Percentiles rank a stretch among this genome's conserved stretches.
Conservation (phyloP, 1,140 invertebrate species). For the Papilio glaucus region DNA sequence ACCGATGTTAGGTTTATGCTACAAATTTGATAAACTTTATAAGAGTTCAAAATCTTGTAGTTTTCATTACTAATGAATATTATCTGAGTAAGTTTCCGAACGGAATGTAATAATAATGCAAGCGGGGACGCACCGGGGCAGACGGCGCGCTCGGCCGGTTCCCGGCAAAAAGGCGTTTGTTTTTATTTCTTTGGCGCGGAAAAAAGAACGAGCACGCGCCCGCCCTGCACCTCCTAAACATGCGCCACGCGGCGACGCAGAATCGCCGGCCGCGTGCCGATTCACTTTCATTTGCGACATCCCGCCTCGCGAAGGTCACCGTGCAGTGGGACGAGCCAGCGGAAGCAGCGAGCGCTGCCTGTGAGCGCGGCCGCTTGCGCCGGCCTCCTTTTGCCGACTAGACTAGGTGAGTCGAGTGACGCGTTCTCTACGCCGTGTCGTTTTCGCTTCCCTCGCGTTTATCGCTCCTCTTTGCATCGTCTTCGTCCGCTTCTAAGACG, state of each 20-base stretch:
- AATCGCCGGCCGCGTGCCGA: slow-evolving; percentile 73
- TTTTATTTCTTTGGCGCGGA: slow-evolving; percentile 81
- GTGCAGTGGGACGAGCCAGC: slow-evolving; percentile 54
- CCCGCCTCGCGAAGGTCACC: slow-evolving; percentile 81
- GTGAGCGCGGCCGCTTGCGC: slow-evolving; percentile 60
- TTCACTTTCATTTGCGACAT: slow-evolving; percentile 84
- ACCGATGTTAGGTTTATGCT: slow-evolving; percentile 32
- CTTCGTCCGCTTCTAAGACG: slow-evolving; percentile 69
- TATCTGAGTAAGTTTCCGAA: neutral
- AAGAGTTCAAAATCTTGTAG: neutral
- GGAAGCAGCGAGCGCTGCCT: slow-evolving; percentile 49
- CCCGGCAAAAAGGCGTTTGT: slow-evolving; percentile 76
- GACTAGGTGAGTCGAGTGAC: slow-evolving; percentile 76
- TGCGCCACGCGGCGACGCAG: slow-evolving; percentile 83
- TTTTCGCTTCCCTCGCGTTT: slow-evolving; percentile 69
- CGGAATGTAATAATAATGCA: slow-evolving; percentile 23
- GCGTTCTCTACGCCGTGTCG: slow-evolving; percentile 58
- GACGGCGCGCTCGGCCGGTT: slow-evolving; percentile 59
- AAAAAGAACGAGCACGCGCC: slow-evolving; percentile 78
- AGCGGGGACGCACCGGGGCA: slow-evolving; percentile 39
- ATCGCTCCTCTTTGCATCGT: slow-evolving; percentile 68
- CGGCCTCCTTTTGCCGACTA: slow-evolving; percentile 74
- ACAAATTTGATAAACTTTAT: neutral
- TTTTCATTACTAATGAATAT: neutral
- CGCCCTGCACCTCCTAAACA: slow-evolving; percentile 82